Conservation (phyloP, 2,888 invertebrate species). For the Lasioglossum figueresi region DNA sequence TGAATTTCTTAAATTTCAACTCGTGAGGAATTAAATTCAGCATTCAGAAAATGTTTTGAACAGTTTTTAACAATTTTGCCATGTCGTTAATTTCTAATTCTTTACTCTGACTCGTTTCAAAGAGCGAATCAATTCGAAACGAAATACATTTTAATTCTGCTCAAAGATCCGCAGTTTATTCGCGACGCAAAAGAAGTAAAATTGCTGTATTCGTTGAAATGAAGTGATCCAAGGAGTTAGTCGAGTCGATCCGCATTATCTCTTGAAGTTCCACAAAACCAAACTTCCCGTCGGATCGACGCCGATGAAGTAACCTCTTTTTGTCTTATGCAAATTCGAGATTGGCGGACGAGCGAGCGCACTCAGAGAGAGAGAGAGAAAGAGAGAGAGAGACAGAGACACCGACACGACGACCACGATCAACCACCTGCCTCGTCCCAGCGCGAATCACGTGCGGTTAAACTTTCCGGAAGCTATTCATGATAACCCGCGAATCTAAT, state of each 20-base stretch:
- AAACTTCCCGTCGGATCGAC: background rate
- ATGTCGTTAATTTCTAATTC: too few species aligned
- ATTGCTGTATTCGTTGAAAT: background rate
- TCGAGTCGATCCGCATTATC: background rate
- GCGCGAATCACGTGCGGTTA: conserved; percentile 5
- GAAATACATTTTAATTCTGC: background rate
- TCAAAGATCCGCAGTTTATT: background rate
- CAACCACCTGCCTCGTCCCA: background rate
- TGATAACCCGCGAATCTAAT: conserved; percentile 45
- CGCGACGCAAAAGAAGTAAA: background rate
- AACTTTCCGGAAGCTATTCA: conserved; percentile 48
- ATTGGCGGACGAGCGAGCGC: conserved; percentile 1
- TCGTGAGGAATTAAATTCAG: background rate
- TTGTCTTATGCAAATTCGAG: conserved; percentile 4
- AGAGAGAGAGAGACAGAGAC: background rate
- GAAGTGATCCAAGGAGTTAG: background rate
- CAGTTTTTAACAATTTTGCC: too few species aligned
- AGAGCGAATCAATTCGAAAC: too few species aligned
- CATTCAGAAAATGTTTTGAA: background rate
- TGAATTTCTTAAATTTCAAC: background rate
- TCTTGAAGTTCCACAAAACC: background rate
- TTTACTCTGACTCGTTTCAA: too few species aligned
- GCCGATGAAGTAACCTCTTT: conserved; percentile 23
- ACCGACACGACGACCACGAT: too few species aligned
- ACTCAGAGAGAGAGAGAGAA: background rate